Evolutionary conservation across 2,888 invertebrate genomes (phyloP), one percentile per base, ranked within the genome.

Genomic region (Drosophila rubida): DNA sequence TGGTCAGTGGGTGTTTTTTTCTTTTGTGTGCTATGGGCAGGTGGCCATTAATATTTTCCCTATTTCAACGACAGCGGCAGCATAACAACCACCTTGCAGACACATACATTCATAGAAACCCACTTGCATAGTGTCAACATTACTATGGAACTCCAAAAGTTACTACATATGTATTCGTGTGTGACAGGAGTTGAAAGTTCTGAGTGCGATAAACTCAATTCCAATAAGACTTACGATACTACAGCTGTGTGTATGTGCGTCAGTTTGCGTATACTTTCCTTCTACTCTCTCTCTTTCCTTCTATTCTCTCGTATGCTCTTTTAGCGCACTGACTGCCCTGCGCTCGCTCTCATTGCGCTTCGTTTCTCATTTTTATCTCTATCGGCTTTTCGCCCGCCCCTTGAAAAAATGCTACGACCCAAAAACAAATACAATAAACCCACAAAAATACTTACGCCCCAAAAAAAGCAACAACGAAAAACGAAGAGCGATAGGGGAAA

Each of bases 301-400:
- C 49, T 30, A 51, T 46, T 25, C 44, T 27, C 35, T 23, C n/a
- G n/a, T 25, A 25, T 53, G 32, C 46, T 16, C 23, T 55, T 63
- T 48, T 65, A 19, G 39, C 23, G 27, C 2, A 8, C 25, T 58
- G 46, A 32, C 50, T 75, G 73, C 74, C 69, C 75, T 42, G 11
- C 61, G 44, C 74, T 69, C 69, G 32, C 61, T 42, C 74, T 73
- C 69, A 64, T 58, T 75, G 60, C 59, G 69, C 67, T 58, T 58
- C 51, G 67, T 60, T 79, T 66, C 48, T 60, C 51, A 64, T 60
- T 79, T 66, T 80, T 82, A 69, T 83, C 80, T 83, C 81, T 80
- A 86, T 67, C 54, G 69, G 58, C 63, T 63, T 55, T 59, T 59
- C 42, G 62, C 53, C 68, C 61, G 61, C 65, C 63, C 68, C 58